Evolutionary conservation across 2,888 invertebrate genomes (phyloP).

Genomic region (Lasius fuliginosus): DNA sequence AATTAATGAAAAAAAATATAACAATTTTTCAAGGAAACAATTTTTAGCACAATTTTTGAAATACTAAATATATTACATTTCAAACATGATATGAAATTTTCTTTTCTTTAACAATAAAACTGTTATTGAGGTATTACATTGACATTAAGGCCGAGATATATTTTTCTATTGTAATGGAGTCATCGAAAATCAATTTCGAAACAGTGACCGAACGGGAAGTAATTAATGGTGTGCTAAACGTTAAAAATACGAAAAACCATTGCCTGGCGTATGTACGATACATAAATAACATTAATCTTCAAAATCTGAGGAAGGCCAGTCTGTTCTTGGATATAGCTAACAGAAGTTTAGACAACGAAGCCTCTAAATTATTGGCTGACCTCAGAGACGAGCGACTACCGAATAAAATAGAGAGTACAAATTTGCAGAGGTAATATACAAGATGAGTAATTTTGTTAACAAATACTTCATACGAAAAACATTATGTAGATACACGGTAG

Average conservation of each 20-base stretch:
- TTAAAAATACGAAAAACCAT: constrained; percentile 97
- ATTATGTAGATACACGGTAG: constrained; percentile 93
- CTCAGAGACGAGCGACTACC: constrained; percentile 96
- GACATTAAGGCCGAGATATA: background rate
- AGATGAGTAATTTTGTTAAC: background rate
- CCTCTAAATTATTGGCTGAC: constrained; percentile 95
- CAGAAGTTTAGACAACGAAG: constrained; percentile 96
- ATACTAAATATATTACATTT: background rate
- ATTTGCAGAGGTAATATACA: constrained; percentile 92
- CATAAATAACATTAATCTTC: constrained; percentile 98
- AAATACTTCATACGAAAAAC: background rate
- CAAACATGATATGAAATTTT: background rate
- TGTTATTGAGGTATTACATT: constrained; percentile 2
- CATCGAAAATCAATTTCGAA: constrained; percentile 9
- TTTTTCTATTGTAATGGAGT: background rate
- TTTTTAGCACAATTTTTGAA: background rate
- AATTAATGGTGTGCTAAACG: constrained; percentile 97
- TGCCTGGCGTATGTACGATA: constrained; percentile 97
- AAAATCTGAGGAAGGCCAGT: constrained; percentile 97
- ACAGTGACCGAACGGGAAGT: constrained; percentile 99
- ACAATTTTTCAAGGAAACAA: background rate
- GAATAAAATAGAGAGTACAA: constrained; percentile 95
- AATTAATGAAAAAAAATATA: background rate
- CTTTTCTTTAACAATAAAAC: background rate
- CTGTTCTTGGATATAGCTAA: constrained; percentile 98